Conservation (phyloP, 2,797 vertebrate species). For the Rallus crepitans region DNA sequence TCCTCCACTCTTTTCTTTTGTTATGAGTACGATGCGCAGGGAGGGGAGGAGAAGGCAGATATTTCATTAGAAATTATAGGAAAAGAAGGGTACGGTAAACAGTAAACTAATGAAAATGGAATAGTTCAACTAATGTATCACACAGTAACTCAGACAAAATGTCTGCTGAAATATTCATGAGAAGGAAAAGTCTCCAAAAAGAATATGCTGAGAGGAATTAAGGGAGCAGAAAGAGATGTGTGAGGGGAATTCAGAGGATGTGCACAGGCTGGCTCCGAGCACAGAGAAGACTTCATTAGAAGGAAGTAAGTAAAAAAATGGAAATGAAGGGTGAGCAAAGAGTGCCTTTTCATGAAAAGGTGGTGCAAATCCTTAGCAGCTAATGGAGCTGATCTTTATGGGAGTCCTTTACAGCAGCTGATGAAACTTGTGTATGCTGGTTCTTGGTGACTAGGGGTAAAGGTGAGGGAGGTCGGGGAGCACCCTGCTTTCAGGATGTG, state of each 20-base stretch:
- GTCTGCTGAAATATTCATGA: constrained; percentile 58
- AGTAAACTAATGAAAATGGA: constrained; percentile 36
- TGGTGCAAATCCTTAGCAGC: constrained; percentile 3
- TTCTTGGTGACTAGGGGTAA: neutral
- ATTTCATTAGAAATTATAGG: constrained; percentile 11
- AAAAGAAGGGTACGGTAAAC: neutral
- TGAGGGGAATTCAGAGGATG: constrained; percentile 20
- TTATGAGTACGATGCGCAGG: neutral
- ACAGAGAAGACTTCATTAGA: neutral
- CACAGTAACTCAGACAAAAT: neutral
- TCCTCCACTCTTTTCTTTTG: neutral
- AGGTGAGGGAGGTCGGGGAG: neutral
- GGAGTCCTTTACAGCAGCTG: neutral
- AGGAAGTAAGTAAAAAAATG: neutral
- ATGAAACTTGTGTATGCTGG: neutral
- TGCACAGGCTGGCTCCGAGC: neutral
- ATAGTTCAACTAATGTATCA: neutral
- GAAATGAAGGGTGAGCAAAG: constrained; percentile 4
- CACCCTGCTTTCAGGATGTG: neutral
- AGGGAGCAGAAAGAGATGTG: constrained; percentile 8
- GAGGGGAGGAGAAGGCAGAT: neutral
- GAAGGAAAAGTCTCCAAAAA: constrained; percentile 27
- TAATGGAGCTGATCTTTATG: neutral
- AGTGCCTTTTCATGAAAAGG: neutral
- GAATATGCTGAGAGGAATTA: constrained; percentile 21